Base-by-base conservation (phyloP, 2,113 vertebrate genomes). In the Microtus oregoni region DNA sequence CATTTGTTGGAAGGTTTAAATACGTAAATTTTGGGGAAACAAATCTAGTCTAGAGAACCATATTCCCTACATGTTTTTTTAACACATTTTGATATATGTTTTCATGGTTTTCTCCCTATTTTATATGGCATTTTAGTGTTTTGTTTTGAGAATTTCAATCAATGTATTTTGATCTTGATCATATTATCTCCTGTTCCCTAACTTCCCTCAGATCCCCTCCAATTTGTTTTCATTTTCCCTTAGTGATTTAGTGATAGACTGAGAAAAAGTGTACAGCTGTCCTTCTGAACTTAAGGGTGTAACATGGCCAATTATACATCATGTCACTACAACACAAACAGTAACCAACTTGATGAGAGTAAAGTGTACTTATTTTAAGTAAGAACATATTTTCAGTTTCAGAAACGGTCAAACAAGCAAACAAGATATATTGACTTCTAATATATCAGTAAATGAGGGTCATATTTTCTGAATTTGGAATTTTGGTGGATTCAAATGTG, bases 311-410 rank as follows among this genome's bases (percentile, higher is more conserved):
- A 94, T 82, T 47, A 58, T 14, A 52, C 1, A 47, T 81, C 77
- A 11, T 73, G 22, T 35, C 26, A 78, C 3, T 28, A 32, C 4
- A 67, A 28, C 91, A 79, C 44, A 8, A 2, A 75, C 79, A 75
- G 55, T 86, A 3, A 89, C 50, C 38, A 63, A 41, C 65, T 55
- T 63, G 38, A 28, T 70, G n/a, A 47, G 9, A 30, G 38, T 83
- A 70, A 93, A 8, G 47, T 38, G n/a, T 89, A 67, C 38, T 11
- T 86, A 20, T 67, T 92, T 92, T 92, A 72, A 73, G 7, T 89
- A 92, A 67, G 13, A 90, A 28, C 17, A 50, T 78, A 67, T 78
- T 67, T 22, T 91, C 89, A 20, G 9, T 94, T 95, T 92, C 11
- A 79, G 61, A 63, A 8, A 87, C 76, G 17, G 3, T 24, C 89